Percentiles rank a stretch among this genome's conserved stretches.
Evolutionary conservation across 1,140 invertebrate species (phyloP).

Genomic region (Bradynema listronoti): DNA sequence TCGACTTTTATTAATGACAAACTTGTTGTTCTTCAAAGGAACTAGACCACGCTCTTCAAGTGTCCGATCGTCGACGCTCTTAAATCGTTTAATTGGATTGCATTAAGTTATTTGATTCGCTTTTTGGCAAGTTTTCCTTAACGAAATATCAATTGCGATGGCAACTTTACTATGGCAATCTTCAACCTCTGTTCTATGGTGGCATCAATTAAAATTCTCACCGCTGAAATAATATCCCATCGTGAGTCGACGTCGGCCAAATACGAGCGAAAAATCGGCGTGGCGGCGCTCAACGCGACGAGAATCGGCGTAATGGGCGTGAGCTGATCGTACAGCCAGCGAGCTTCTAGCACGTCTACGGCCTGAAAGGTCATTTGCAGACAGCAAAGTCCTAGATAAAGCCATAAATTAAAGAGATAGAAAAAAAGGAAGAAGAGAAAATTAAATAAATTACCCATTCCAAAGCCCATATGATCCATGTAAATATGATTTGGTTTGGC

Average conservation of each 20-base stretch:
- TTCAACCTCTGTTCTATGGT: too few relatives aligned
- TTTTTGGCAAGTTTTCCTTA: too few relatives aligned
- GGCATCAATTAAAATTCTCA: constrained; percentile 11
- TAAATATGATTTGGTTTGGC: constrained; percentile 72
- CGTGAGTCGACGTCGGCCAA: constrained; percentile 89
- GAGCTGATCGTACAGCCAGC: constrained; percentile 91
- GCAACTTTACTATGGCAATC: too few relatives aligned
- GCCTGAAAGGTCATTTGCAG: constrained; percentile 79
- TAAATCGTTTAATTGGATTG: constrained; percentile 13
- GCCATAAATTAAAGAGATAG: not conserved
- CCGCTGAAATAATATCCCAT: constrained; percentile 60
- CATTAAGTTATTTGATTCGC: too few relatives aligned
- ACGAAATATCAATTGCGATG: too few relatives aligned
- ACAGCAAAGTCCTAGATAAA: constrained; percentile 66
- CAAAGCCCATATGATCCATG: constrained; percentile 98
- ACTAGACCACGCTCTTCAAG: constrained; percentile 78
- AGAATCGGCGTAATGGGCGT: constrained; percentile 93
- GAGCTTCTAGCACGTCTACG: constrained; percentile 89
- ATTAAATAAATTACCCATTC: constrained; percentile 75
- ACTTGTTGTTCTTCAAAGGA: constrained; percentile 68
- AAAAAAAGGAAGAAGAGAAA: not conserved
- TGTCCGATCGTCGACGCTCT: constrained; percentile 85
- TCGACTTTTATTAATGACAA: constrained; percentile 82
- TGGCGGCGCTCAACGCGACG: constrained; percentile 89
- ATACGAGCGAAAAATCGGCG: constrained; percentile 84